Conservation (phyloP, 2,888 invertebrate genomes). For the Eupsilia transversa region DNA sequence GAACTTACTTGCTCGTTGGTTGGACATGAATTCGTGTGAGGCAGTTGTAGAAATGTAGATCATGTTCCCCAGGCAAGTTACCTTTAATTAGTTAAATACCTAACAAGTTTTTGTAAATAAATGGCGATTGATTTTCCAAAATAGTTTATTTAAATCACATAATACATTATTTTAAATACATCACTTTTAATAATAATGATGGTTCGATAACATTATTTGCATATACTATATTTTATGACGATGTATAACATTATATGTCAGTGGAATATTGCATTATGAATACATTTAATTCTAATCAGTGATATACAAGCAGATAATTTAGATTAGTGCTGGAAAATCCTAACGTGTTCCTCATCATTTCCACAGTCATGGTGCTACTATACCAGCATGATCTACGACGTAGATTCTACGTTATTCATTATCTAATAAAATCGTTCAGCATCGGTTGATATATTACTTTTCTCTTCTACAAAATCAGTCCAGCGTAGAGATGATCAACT, state of each 20-base stretch:
- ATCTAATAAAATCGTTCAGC: conserved; percentile 28
- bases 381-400: conserved; percentile 25
- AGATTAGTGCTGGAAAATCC: conserved; percentile 53
- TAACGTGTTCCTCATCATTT: conserved; percentile 40
- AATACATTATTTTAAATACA: conserved; percentile 67
- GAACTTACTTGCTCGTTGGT: no score
- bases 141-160: conserved; percentile 76
- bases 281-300: conserved; percentile 54
- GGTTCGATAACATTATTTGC: conserved; percentile 64
- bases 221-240: conserved; percentile 68
- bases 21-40: no score
- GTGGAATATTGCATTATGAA: conserved; percentile 58
- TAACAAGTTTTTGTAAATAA: no score
- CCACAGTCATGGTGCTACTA: conserved; percentile 27
- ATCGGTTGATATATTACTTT: conserved; percentile 28
- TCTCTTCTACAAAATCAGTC: conserved; percentile 43
- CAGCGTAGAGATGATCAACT: conserved; percentile 31
- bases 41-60: no score
- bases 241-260: conserved; percentile 65
- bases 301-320: conserved; percentile 56
- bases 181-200: conserved; percentile 59
- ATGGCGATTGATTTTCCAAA: conserved; percentile 56
- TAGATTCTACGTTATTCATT: conserved; percentile 17
- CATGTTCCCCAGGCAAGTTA: no score
- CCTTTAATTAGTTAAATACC: no score